These are phyloP conservation scores for Hormiphora californensis DNA, from an alignment of 37 sponge, comb jelly and placozoan species.

Conservation along the genomic window DNA sequence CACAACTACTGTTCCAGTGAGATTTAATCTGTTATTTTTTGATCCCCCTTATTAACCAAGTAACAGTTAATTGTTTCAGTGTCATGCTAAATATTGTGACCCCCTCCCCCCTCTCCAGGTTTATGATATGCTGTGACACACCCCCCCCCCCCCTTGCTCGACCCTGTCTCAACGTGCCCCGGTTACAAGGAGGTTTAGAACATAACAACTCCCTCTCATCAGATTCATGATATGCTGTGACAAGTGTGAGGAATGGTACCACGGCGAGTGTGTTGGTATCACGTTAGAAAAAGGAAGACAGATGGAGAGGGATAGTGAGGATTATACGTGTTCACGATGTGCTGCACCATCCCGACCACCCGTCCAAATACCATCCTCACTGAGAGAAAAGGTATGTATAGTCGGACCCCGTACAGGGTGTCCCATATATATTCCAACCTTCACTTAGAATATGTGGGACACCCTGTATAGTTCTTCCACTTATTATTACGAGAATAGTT, in stretches of 20 bases:
- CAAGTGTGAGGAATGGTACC: constrained; percentile 40
- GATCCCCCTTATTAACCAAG: too few species aligned
- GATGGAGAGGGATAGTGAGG: constrained; percentile 2
- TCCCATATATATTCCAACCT: not conserved
- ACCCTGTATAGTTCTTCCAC: too few species aligned
- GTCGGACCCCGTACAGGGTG: not conserved
- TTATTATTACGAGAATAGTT: too few species aligned
- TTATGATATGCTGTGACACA: not conserved
- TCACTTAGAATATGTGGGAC: too few species aligned
- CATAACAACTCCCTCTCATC: too few species aligned
- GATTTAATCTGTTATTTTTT: too few species aligned
- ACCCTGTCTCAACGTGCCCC: too few species aligned
- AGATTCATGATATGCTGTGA: constrained; percentile 46
- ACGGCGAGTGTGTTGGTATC: constrained; percentile 34
- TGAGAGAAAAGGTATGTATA: not conserved
- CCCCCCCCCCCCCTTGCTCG: not conserved
- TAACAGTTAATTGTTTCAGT: too few species aligned
- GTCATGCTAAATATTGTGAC: too few species aligned
- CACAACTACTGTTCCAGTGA: too few species aligned
- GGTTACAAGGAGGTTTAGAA: too few species aligned
- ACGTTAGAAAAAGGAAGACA: not conserved
- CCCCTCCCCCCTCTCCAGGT: not conserved
- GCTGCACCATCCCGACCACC: not conserved
- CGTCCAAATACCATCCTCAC: not conserved
- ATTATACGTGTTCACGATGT: not conserved